A percentile compares a stretch with the other conserved stretches of the same genome.
Conservation (phyloP, 2,888 invertebrate genomes). For the Drosophila vallismaia region DNA sequence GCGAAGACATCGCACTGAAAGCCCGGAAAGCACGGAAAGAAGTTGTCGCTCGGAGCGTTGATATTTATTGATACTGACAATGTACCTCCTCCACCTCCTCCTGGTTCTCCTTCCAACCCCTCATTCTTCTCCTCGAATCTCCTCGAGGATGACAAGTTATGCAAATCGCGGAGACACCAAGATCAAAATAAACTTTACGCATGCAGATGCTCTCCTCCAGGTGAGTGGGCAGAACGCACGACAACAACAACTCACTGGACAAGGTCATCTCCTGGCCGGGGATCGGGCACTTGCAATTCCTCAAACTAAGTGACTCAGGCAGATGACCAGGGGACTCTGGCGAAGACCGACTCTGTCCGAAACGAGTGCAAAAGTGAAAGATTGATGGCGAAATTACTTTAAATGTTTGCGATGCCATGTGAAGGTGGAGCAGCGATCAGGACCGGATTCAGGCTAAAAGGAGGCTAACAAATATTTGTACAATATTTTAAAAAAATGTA, state of each 20-base stretch:
- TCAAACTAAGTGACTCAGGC: slow-evolving; percentile 36
- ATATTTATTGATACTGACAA: slow-evolving; percentile 79
- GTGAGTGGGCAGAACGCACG: slow-evolving; percentile 67
- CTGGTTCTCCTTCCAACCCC: slow-evolving; percentile 4
- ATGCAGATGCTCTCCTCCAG: slow-evolving; percentile 48
- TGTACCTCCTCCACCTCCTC: slow-evolving; percentile 62
- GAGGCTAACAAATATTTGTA: not conserved
- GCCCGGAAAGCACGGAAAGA: slow-evolving; percentile 46
- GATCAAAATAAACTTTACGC: slow-evolving; percentile 77
- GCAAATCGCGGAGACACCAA: slow-evolving; percentile 78
- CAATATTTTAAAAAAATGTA: no score
- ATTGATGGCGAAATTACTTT: slow-evolving; percentile 81
- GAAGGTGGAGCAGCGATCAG: slow-evolving; percentile 20
- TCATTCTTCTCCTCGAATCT: not conserved
- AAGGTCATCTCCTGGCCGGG: slow-evolving; percentile 47
- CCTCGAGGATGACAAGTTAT: slow-evolving; percentile 73
- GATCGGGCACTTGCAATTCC: slow-evolving; percentile 21
- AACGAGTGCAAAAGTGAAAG: slow-evolving; percentile 78
- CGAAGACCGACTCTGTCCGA: slow-evolving; percentile 50
- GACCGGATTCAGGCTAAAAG: slow-evolving; percentile 4
- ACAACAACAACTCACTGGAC: slow-evolving; percentile 34
- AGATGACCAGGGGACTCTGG: slow-evolving; percentile 24
- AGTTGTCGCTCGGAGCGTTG: slow-evolving; percentile 73
- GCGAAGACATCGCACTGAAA: slow-evolving; percentile 8
- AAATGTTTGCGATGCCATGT: slow-evolving; percentile 61